A percentile compares a stretch with the other conserved stretches of the same genome.
phyloP scores from a whole-genome alignment of 2,113 vertebrate species.

The Seriola rivoliana region DNA sequence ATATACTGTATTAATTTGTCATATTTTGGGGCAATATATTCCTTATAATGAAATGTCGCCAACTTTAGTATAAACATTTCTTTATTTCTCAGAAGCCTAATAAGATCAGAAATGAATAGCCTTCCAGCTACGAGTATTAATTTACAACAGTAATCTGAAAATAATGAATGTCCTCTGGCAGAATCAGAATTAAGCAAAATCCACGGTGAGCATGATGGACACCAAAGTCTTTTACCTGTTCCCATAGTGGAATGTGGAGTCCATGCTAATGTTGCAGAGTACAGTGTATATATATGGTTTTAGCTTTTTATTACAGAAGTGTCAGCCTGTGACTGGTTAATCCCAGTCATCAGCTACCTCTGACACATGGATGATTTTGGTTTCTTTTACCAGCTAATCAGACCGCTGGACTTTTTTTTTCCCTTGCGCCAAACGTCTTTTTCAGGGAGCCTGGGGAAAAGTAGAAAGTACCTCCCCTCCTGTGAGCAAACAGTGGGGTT shows the following conservation, averaged over 20 bases:
- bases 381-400: neutral
- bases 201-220: neutral
- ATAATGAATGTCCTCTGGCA: slow-evolving; percentile 7
- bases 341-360: neutral
- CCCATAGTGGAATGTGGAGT: neutral
- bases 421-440: no score
- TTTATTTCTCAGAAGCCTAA: neutral
- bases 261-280: neutral
- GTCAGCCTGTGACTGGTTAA: neutral
- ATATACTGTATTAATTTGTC: neutral
- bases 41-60: neutral
- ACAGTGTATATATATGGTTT: neutral
- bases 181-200: slow-evolving; percentile 9
- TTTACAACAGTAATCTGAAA: slow-evolving; percentile 27
- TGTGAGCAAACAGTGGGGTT: neutral
- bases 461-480: neutral
- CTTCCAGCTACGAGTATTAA: slow-evolving; percentile 10
- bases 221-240: no score
- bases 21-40: neutral
- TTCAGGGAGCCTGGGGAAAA: no score
- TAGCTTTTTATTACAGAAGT: neutral
- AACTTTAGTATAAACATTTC: neutral
- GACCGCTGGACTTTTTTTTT: no score
- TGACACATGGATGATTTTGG: neutral
- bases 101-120: neutral